Conservation (phyloP, 2,113 vertebrate genomes). For the Nothobranchius furzeri region DNA sequence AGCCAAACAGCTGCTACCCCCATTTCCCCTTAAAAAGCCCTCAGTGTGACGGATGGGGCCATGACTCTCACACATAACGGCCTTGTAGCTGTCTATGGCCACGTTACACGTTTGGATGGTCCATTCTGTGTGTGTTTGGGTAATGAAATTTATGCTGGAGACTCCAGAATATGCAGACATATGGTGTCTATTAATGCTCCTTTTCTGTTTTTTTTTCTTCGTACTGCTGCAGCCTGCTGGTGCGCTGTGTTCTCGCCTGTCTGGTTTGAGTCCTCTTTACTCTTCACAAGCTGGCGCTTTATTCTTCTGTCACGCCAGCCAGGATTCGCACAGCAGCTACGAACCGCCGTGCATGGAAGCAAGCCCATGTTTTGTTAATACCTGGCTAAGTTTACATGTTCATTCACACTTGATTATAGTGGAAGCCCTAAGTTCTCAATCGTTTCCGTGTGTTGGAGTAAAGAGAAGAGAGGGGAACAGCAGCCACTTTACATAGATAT, state of each 20-base stretch:
- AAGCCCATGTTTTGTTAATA: slow-evolving; percentile 67
- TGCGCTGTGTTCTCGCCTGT: slow-evolving; percentile 55
- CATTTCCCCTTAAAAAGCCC: slow-evolving; percentile 41
- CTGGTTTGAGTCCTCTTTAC: slow-evolving; percentile 57
- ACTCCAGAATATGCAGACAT: slow-evolving; percentile 71
- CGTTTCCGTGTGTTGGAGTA: slow-evolving; percentile 58
- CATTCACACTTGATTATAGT: slow-evolving; percentile 79
- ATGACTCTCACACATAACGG: slow-evolving; percentile 66
- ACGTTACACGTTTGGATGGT: slow-evolving; percentile 65
- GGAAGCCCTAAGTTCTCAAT: slow-evolving; percentile 52
- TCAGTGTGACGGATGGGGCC: slow-evolving; percentile 72
- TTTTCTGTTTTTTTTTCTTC: background rate
- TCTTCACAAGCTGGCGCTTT: slow-evolving; percentile 65
- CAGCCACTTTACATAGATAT: background rate
- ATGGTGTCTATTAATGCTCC: slow-evolving; percentile 73
- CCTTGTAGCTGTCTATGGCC: slow-evolving; percentile 74
- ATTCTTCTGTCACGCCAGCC: slow-evolving; percentile 58
- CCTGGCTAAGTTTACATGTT: slow-evolving; percentile 81
- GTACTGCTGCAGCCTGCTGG: slow-evolving; percentile 31
- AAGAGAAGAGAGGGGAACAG: background rate
- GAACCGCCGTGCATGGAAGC: slow-evolving; percentile 26
- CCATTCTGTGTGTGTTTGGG: slow-evolving; percentile 54
- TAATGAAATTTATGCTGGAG: slow-evolving; percentile 74
- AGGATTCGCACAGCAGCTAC: slow-evolving; percentile 48
- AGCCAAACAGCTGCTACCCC: slow-evolving; percentile 73